Evolutionary conservation across 1,140 invertebrate genomes (phyloP).

Genomic region (Penaeus chinensis): DNA sequence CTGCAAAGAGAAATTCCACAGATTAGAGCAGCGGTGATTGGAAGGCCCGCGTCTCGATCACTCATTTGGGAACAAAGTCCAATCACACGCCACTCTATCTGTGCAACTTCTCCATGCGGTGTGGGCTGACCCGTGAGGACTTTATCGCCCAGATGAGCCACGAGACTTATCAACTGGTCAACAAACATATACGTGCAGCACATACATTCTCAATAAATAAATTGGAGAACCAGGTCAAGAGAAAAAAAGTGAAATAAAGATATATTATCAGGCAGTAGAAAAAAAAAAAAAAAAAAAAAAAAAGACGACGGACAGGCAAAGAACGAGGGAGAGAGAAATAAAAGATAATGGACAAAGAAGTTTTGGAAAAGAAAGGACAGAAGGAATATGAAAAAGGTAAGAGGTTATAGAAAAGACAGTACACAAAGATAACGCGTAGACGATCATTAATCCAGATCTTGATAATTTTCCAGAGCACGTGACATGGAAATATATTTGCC

Average conservation of each 20-base stretch:
- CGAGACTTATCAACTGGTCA: constrained; percentile 9
- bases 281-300: too few relatives aligned
- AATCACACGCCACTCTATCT: constrained; percentile 58
- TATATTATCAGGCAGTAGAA: too few relatives aligned
- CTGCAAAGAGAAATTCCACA: constrained; percentile 59
- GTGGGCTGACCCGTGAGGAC: constrained; percentile 55
- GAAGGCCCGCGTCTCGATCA: constrained; percentile 56
- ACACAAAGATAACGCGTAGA: too few relatives aligned
- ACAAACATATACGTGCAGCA: too few relatives aligned
- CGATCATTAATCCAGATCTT: too few relatives aligned
- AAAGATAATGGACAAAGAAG: too few relatives aligned
- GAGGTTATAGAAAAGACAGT: not conserved
- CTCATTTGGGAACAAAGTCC: constrained; percentile 62
- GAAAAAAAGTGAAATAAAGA: not conserved
- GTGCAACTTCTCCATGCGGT: constrained; percentile 53
- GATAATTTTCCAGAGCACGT: too few relatives aligned
- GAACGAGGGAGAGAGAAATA: not conserved
- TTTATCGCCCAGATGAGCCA: constrained; percentile 60
- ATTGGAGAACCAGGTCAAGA: too few relatives aligned
- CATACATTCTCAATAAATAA: too few relatives aligned
- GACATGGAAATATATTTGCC: too few relatives aligned
- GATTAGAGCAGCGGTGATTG: constrained; percentile 60
- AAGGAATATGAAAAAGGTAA: not conserved
- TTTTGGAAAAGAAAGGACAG: not conserved
- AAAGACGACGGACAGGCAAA: too few relatives aligned